Base-by-base conservation (phyloP, 2,888 invertebrate species). In the Bedellia somnulentella region DNA sequence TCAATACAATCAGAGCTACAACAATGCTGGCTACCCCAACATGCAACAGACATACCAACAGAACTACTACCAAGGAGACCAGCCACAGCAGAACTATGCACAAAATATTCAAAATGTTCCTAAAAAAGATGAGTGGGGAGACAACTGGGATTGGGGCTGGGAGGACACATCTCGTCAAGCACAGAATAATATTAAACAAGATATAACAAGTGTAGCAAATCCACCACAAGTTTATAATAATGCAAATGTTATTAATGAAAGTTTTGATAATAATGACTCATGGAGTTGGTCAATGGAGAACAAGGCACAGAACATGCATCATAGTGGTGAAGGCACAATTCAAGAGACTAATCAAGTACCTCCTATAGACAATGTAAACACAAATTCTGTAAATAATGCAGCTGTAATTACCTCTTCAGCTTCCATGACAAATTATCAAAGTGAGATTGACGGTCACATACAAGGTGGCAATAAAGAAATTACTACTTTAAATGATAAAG, bases 241-340 rank as follows among this genome's bases (percentile, higher is more conserved):
- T 57, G 70, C 73, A 26, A 78, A 75, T 55, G 52, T 68, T 11
- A 70, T 81, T 39, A 77, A 75, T 33, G 82, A 83, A 39, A 81
- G 81, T 46, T 82, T 85, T 55, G 66, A 58, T 10, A 55, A 68
- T 5, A 61, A 58, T 13, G 78, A 81, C 38, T 68, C 73, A 24
- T 85, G 84, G 84, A 81, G 80, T 47, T 85, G 83, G 83, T 57
- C 76, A 4, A 60, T 68, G 43, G 81, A 81, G 31, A 79, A 80
- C 6, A 67, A 62, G 35, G 57, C n/a, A n/a, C n/a, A n/a, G n/a
- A n/a, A n/a, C n/a, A 9, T n/a, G n/a, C n/a, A n/a, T n/a, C n/a
- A n/a, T n/a, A n/a, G n/a, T n/a, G n/a, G n/a, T n/a, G n/a, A n/a
- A n/a, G n/a, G n/a, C n/a, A n/a, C n/a, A n/a, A n/a, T n/a, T n/a